Base-by-base conservation (phyloP, 2,113 vertebrate genomes). In the Daubentonia madagascariensis region DNA sequence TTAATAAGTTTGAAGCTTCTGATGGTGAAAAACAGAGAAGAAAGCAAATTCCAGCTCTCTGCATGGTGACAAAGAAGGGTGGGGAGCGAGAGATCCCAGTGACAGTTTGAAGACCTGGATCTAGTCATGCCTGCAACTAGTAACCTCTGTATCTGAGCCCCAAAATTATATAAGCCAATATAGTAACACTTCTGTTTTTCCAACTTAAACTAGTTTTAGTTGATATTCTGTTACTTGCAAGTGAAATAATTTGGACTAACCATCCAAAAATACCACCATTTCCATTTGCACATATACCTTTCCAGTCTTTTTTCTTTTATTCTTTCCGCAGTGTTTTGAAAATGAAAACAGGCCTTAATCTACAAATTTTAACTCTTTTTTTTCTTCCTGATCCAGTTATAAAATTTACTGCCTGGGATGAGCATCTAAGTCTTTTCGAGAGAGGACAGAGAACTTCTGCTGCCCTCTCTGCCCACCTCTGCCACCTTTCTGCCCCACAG, bases 191-290 rank as follows among this genome's bases (percentile, higher is more conserved):
- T 43, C 6, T 37, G 28, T 17, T 50, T 43, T 59, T 70, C 61
- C 37, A 20, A 75, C 50, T 90, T 81, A 70, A 50, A 50, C 6
- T 50, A 35, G 23, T 65, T 94, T 89, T 3, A 14, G 68, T 22
- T 75, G 43, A 70, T 43, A 54, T 63, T 75, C 37, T 65, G 2
- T 92, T 65, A 61, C 9, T 90, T 72, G 22, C 68, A 95, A 95
- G 13, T 96, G 18, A 93, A 92, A 78, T 72, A 61, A 87, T 88
- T 81, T 68, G 65, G 57, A 76, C 37, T 5, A 79, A 45, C 2
- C 32, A 59, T 50, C 2, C 40, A 73, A 28, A 76, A 85, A n/a
- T 23, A 84, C 52, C 1, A 37, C 1, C n/a, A 43, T 50, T 90
- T 85, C n/a, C 67, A 59, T 57, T 57, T 59, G 18, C 43, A 1